Base-by-base conservation (phyloP, 1,140 invertebrate species). In the Zaprionus ornatus region DNA sequence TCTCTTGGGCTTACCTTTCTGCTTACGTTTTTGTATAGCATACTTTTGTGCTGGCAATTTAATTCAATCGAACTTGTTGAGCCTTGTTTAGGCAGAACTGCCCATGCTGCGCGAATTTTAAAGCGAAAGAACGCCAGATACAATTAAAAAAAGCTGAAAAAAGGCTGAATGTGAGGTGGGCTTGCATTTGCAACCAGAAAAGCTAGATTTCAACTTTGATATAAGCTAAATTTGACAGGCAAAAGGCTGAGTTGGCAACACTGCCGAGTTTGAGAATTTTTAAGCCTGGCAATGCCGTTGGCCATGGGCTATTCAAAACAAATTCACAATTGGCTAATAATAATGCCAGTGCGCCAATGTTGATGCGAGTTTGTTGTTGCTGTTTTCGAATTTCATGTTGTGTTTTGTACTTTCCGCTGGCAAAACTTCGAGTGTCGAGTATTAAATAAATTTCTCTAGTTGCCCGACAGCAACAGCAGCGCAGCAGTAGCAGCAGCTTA, bases 391-490 rank as follows among this genome's bases (percentile, higher is more conserved):
- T 37, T 50, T 19, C 35, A 25, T 54, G 19, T 42, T 60, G 35
- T 35, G 40, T 15, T 27, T 10, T 27, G 17, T 40, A 21, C 35
- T 25, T 13, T 21, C 19, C 69, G 69, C 77, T 52, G 56, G 71
- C 42, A 73, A 75, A 82, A 82, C 63, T 83, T 77, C 65, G 79
- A 76, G 66, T 79, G 69, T 82, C 55, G 79, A 79, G 76, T 57
- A 54, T 66, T 87, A 87, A 87, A 87, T 80, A 80, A 77, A 83
- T 83, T 80, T 74, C 64, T 71, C 77, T 68, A 69, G 79, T 61
- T 77, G 56, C 69, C 48, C 35, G 35, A 15, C 35, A 37, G 35
- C 12, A 35, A 4, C 35, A 35, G 35, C 35, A 35, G 32, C 35
- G 29, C 29, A 32, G 29, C 29, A 32, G 12, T 3, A 13, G 35